Evolutionary conservation across 2,888 invertebrate species (phyloP), one percentile per base, ranked within the genome.

Genomic region (Agrenia bidenticulata): DNA sequence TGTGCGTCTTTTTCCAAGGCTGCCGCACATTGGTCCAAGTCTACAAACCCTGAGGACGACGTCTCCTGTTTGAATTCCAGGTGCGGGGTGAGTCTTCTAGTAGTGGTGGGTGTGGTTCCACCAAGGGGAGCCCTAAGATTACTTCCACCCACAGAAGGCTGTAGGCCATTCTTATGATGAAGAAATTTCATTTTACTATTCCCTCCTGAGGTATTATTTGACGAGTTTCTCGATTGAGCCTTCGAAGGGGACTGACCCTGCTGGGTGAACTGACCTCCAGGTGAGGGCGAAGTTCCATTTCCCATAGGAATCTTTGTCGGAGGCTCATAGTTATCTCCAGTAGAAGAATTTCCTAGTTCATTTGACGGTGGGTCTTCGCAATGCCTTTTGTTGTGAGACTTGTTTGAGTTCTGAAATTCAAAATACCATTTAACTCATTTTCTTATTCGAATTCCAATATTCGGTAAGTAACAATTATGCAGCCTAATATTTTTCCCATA

Each of bases 1-100:
- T 75, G 74, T 2, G 86, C 89, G 78, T 92, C 93, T 77, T 92
- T 89, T 77, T 92, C 93, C 67, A 93, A 82, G 0, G 92, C 90
- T 7, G 89, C 90, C 11, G 91, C 91, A 81, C 90, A 90, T 78
- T 89, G 88, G 77, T 89, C 89, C 74, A 92, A 81, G 72, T 92
- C 92, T n/a, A 89, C 89, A 79, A 91, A 92, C 78, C 90, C 92
- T 9, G 64, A 61, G 24, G 66, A 57, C 23, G 49, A 51, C 45
- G 23, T 63, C 32, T 69, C 69, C 53, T 66, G 66, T 57, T 69
- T 69, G 62, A 66, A 69, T 39, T 69, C 69, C 26, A 63, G 39
- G 32, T 55, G 55, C 9, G 45, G 45, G 5, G 45, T 15, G 15
- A 17, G 45, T 45, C n/a, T 45, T 15, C n/a, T 15, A 9, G 45